Conservation (phyloP, 2,113 vertebrate genomes). For the Pogona vitticeps region DNA sequence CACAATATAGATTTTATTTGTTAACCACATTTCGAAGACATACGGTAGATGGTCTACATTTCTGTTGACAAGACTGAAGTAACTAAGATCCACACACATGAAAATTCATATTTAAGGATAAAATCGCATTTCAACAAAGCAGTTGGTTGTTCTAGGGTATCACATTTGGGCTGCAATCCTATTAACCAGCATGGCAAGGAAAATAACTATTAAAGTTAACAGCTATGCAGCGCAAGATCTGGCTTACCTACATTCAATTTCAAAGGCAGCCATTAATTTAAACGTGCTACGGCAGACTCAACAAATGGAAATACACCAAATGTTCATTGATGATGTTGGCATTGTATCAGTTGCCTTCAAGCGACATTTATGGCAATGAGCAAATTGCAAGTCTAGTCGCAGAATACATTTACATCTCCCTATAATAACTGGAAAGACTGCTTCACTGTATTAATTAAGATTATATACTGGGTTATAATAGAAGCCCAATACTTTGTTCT, state of each 20-base stretch:
- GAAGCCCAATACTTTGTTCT: neutral
- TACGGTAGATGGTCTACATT: no score
- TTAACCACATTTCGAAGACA: no score
- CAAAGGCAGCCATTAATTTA: neutral
- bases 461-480: neutral
- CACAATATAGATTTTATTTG: no score
- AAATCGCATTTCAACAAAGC: neutral
- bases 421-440: neutral
- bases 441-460: neutral
- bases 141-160: neutral
- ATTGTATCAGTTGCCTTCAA: neutral
- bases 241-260: slow-evolving; percentile 30
- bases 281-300: slow-evolving; percentile 14
- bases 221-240: slow-evolving; percentile 21
- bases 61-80: no score
- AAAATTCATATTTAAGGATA: neutral
- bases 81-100: no score
- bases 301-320: slow-evolving; percentile 2
- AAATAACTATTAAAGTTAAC: slow-evolving; percentile 35
- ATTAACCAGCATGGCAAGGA: slow-evolving; percentile 18
- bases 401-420: neutral
- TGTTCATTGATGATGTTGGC: slow-evolving; percentile 9
- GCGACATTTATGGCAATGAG: slow-evolving; percentile 11
- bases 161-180: no score
- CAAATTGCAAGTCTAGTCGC: slow-evolving; percentile 1